Evolutionary conservation across 2,888 invertebrate species (phyloP), one percentile per base, ranked within the genome.

Genomic region (Aplocera efformata): DNA sequence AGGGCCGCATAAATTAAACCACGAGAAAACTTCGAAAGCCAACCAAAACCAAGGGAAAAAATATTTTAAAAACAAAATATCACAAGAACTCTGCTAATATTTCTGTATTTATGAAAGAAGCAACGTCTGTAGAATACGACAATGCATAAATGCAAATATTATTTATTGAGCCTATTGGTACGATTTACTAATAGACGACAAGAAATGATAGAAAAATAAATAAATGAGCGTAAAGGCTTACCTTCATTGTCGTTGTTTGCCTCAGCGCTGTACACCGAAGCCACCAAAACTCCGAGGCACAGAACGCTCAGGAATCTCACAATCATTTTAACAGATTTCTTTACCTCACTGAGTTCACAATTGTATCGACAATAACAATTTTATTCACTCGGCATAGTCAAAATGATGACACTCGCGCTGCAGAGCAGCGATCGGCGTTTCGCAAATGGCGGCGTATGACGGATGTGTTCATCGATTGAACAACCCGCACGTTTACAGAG

Each of bases 361-460:
- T 75, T 79, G 68, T 68, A 69, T 67, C 63, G 68, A 72, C 74
- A 79, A 79, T 75, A 79, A 72, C 71, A 82, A 79, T 72, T 77
- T 72, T 79, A 57, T 1, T 77, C 84, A 79, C 79, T 81, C 83
- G 83, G 75, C 85, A 85, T 85, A 79, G 64, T 78, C 78, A 74
- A 78, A 77, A 71, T 70, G 68, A 73, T 74, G 74, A 79, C 85
- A 82, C 79, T 79, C 72, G 79, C 84, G 81, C 83, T 71, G 71
- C 75, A 59, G 60, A 76, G 72, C 76, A 74, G 74, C 83, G 75
- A 77, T 80, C 82, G 69, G 68, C 77, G 79, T 74, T 79, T 82
- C 85, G 88, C 88, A 88, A 85, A 89, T 89, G 88, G 89, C 88
- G 88, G 83, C 82, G 82, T 71, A 79, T 84, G 88, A 86, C 88